phyloP scores from a whole-genome alignment of 2,797 vertebrate species.

The Thaleichthys pacificus region DNA sequence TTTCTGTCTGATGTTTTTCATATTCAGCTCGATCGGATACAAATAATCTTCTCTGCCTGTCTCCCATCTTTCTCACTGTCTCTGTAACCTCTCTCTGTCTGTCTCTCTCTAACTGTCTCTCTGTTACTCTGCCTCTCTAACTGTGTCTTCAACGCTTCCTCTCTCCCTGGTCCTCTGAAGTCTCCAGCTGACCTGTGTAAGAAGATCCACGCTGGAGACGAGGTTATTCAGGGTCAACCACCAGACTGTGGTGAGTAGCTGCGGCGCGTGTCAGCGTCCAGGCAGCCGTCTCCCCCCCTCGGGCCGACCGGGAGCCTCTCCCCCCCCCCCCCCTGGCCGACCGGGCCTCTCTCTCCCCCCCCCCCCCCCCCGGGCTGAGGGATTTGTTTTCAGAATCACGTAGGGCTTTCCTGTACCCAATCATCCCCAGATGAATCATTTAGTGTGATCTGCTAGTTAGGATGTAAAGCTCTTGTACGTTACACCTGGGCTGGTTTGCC shows the following conservation, averaged over 20 bases:
- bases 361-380: not conserved
- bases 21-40: not conserved
- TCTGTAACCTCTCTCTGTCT: not conserved
- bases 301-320: no score
- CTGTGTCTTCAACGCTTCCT: not conserved
- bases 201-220: conserved; percentile 81
- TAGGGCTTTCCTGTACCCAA: not conserved
- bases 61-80: not conserved
- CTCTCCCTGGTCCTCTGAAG: conserved; percentile 45
- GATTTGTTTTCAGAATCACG: not conserved
- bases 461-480: not conserved
- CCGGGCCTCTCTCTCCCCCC: no score
- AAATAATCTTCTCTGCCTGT: not conserved
- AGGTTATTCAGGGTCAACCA: conserved; percentile 82
- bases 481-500: not conserved
- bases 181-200: conserved; percentile 81
- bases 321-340: no score
- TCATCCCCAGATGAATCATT: conserved; percentile 10
- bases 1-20: not conserved
- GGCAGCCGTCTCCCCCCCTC: no score
- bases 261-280: no score
- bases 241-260: conserved; percentile 76
- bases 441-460: conserved; percentile 6
- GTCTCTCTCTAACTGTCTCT: not conserved
- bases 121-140: not conserved